A percentile compares a stretch with the other conserved stretches of the same genome.
Conservation (phyloP, 2,113 vertebrate genomes). For the Bubalus kerabau region DNA sequence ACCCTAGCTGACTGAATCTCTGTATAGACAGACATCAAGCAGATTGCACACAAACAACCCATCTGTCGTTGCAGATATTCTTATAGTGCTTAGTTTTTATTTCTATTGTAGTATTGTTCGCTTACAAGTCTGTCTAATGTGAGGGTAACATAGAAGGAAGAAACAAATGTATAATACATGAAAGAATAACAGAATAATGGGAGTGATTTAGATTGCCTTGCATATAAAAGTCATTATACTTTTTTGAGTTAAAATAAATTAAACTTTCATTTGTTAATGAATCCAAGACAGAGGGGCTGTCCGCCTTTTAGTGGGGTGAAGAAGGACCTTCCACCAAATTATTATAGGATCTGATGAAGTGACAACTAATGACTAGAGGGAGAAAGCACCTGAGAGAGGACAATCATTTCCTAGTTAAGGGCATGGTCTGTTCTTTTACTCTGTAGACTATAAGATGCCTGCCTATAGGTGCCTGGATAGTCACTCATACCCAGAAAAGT, state of each 20-base stretch:
- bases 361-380: background rate
- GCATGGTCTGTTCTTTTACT: background rate
- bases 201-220: background rate
- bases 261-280: background rate
- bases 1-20: background rate
- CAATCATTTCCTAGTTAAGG: background rate
- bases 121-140: background rate
- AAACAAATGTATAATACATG: background rate
- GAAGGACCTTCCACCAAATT: background rate
- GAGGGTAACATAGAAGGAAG: background rate
- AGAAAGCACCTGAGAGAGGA: background rate
- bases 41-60: background rate
- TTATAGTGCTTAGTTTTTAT: background rate
- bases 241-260: background rate
- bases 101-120: background rate
- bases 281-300: background rate
- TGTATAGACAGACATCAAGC: background rate
- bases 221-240: background rate
- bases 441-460: background rate
- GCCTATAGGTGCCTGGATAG: accelerated
- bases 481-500: background rate
- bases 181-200: background rate
- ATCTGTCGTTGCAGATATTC: background rate
- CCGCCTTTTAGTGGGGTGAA: background rate
- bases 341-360: background rate